These are phyloP conservation scores for Ptychobarbus kaznakovi DNA, from an alignment of 2,797 vertebrate genomes.

Conservation along the genomic window DNA sequence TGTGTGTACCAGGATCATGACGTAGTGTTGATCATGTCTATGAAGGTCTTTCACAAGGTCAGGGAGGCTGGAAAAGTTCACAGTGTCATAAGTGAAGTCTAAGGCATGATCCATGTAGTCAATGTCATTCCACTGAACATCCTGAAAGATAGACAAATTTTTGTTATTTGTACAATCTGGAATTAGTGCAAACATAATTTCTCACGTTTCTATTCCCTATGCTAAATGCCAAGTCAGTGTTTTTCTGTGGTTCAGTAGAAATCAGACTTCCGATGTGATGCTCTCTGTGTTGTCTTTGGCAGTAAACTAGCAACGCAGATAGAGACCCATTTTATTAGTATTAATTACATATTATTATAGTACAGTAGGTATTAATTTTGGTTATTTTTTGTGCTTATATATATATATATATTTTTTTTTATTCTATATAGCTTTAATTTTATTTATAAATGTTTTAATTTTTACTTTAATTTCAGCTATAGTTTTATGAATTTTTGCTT, in stretches of 20 bases:
- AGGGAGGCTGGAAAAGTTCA: constrained; percentile 80
- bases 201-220: background rate
- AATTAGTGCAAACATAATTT: background rate
- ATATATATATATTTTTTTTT: too few species aligned
- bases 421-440: background rate
- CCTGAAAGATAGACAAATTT: constrained; percentile 70
- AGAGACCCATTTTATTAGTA: background rate
- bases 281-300: background rate
- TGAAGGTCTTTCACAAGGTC: constrained; percentile 87
- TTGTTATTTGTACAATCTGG: background rate
- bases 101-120: constrained; percentile 87
- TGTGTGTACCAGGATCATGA: constrained; percentile 86
- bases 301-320: background rate
- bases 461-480: background rate
- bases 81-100: constrained; percentile 83
- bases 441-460: too few species aligned
- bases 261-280: background rate
- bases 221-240: background rate
- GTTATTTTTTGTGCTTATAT: background rate
- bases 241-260: background rate
- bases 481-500: background rate
- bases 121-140: constrained; percentile 91
- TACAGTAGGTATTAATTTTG: background rate
- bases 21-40: constrained; percentile 83
- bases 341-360: background rate